Conservation (phyloP, 1,140 invertebrate genomes). For the Saccostrea echinata region DNA sequence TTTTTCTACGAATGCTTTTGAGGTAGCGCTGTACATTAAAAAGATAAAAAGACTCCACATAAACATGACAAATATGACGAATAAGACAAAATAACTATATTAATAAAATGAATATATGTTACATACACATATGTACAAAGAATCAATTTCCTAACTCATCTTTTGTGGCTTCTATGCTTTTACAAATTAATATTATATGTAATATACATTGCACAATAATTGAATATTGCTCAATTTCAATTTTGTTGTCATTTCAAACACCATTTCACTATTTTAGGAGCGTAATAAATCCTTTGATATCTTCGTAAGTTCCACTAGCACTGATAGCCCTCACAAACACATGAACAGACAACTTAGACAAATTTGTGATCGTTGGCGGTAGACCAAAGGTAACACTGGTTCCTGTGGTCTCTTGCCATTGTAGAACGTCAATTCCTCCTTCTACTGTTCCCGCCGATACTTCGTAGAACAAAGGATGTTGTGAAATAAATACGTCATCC, state of each 20-base stretch:
- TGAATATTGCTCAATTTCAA: no score
- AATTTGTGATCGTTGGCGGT: constrained; percentile 42
- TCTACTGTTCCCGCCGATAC: constrained; percentile 50
- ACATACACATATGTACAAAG: no score
- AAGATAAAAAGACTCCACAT: no score
- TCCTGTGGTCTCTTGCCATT: constrained; percentile 56
- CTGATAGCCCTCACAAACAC: constrained; percentile 49
- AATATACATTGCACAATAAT: no score
- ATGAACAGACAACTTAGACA: constrained; percentile 43
- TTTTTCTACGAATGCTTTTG: neutral
- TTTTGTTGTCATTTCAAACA: no score
- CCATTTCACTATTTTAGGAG: neutral
- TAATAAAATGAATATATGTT: no score
- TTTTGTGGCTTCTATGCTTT: no score
- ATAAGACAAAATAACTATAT: no score
- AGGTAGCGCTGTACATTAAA: neutral
- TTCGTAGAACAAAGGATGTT: constrained; percentile 55
- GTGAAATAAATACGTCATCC: constrained; percentile 52
- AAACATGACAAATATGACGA: no score
- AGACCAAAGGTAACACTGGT: constrained; percentile 49
- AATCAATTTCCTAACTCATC: no score
- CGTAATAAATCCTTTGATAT: constrained; percentile 32
- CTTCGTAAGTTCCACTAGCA: constrained; percentile 35
- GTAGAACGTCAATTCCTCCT: constrained; percentile 58
- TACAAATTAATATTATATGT: no score